These are phyloP conservation scores for Halichoerus grypus DNA, from an alignment of 2,113 vertebrate species.

Conservation along the genomic window DNA sequence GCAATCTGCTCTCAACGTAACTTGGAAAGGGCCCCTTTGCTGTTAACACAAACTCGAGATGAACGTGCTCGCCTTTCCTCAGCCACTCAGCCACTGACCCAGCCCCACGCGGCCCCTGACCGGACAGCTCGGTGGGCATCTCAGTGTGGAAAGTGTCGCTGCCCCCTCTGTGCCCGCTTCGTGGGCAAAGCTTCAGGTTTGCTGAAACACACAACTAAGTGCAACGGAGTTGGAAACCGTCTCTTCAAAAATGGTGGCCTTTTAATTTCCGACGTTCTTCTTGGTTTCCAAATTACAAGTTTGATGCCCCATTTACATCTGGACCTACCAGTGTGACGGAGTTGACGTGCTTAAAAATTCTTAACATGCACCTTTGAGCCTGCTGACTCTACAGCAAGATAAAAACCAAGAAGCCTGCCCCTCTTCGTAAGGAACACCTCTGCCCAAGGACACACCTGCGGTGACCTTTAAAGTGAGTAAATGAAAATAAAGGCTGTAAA, in stretches of 20 bases:
- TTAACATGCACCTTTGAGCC: background rate
- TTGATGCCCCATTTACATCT: background rate
- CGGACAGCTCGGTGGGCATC: too few species aligned
- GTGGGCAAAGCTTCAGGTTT: background rate
- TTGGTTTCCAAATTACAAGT: background rate
- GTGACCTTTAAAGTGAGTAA: background rate
- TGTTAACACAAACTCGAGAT: background rate
- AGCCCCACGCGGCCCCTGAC: fast-evolving
- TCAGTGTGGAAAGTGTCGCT: background rate
- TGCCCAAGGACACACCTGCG: background rate
- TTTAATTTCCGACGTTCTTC: background rate
- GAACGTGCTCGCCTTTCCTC: too few species aligned
- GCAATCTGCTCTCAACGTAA: background rate
- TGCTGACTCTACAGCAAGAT: background rate
- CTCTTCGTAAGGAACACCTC: background rate
- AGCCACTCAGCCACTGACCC: too few species aligned
- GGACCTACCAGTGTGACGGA: background rate
- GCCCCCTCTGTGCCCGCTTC: background rate
- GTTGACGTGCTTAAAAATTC: background rate
- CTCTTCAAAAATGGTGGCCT: background rate
- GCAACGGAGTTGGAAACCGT: background rate
- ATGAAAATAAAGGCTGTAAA: background rate
- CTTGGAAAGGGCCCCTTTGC: background rate
- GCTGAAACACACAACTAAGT: background rate
- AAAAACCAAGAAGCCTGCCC: background rate